Conservation (phyloP, 1,140 invertebrate genomes). For the Whitmania pigra region DNA sequence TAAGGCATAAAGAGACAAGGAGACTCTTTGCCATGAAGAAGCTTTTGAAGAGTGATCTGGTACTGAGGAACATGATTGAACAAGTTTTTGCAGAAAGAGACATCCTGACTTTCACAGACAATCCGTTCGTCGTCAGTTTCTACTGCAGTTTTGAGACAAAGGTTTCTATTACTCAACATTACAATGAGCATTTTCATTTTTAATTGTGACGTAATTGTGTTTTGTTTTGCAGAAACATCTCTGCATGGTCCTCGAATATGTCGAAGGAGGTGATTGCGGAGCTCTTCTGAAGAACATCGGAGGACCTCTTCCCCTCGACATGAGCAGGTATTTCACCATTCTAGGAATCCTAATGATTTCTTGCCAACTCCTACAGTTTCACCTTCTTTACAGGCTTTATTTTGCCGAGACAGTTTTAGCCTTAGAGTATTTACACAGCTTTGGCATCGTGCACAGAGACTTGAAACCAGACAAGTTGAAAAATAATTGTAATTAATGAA, state of each 20-base stretch:
- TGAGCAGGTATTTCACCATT: conserved; percentile 57
- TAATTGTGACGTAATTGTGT: neutral
- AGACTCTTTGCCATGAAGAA: conserved; percentile 18
- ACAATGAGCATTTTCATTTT: neutral
- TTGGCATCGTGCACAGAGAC: conserved; percentile 96
- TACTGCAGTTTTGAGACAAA: conserved; percentile 94
- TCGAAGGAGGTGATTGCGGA: conserved; percentile 93
- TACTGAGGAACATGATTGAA: conserved; percentile 51
- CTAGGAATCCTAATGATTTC: neutral
- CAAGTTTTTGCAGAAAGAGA: conserved; percentile 97
- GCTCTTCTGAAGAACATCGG: conserved; percentile 73
- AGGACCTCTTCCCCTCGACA: conserved; percentile 76
- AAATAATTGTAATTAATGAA: neutral
- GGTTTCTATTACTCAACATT: neutral
- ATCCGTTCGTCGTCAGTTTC: conserved; percentile 98
- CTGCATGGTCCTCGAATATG: conserved; percentile 93
- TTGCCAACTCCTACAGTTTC: neutral
- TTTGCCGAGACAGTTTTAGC: conserved; percentile 97
- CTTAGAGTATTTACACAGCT: conserved; percentile 96
- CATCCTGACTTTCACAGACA: conserved; percentile 97
- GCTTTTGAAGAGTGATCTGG: conserved; percentile 5
- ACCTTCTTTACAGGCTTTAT: conserved; percentile 54
- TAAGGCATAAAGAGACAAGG: conserved; percentile 13
- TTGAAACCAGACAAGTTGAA: conserved; percentile 91
- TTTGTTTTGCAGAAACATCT: conserved; percentile 64